Evolutionary conservation across 2,113 vertebrate species (phyloP), one percentile per base, ranked within the genome.

Genomic region (Tachysurus fulvidraco): DNA sequence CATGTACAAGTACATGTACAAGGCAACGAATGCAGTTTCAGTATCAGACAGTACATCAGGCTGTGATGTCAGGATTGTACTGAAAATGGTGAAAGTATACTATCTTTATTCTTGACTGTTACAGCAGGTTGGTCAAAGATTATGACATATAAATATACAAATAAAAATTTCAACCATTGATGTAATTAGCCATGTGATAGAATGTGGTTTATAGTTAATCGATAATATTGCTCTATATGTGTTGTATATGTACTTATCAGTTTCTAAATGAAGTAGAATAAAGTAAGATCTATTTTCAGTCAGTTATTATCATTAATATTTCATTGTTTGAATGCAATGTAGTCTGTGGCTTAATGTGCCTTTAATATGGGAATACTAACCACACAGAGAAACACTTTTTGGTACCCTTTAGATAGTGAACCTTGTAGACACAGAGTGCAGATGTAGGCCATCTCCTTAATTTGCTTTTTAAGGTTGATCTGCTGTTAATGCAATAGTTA

Each of bases 391-490:
- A 65, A 78, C 11, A 36, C 7, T 11, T 30, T 78, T 50, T 54
- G 12, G 8, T 52, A 52, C 46, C 25, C 2, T 54, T 77, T 77
- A 50, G 9, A 12, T 25, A 41, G 83, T 57, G 23, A 73, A 41
- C 52, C 1, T 8, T 84, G 44, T 62, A 50, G 25, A 50, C 21
- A 44, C 25, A 23, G 28, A 52, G 59, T 12, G 13, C 44, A 54
- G n/a, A 52, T 10, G 23, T n/a, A 52, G 25, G 13, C 44, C 54
- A 73, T 23, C 69, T 3, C 36, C 46, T 71, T 28, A 78, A 50
- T 12, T 78, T 64, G 52, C 65, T 79, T 74, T 23, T 76, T 50
- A 10, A 78, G 59, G 59, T 85, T 19, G n/a, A 57, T 36, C 77
- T 80, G 52, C 28, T 0, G 57, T 79, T 57, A 17, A 79, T 55